Conservation (phyloP, 2,113 vertebrate species). For the Columbina picui region DNA sequence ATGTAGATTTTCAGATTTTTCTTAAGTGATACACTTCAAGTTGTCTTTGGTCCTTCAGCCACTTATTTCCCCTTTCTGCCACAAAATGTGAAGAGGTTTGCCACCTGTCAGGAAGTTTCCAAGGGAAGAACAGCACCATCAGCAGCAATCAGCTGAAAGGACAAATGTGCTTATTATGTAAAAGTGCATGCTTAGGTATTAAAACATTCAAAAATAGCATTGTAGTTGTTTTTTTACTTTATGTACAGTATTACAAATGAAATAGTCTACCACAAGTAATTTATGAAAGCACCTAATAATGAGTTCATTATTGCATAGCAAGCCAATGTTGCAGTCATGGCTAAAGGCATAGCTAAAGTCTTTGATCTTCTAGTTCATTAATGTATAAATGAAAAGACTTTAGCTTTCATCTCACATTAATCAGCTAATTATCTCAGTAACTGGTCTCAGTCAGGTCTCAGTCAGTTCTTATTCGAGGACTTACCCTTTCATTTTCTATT, state of each 20-base stretch:
- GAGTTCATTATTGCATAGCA: conserved; percentile 64
- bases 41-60: not conserved
- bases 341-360: conserved; percentile 39
- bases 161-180: not conserved
- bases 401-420: conserved; percentile 5
- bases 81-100: conserved; percentile 13
- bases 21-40: not conserved
- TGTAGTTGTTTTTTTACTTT: conserved; percentile 28
- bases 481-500: conserved; percentile 59
- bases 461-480: conserved; percentile 60
- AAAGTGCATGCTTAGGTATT: conserved; percentile 18
- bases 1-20: not conserved
- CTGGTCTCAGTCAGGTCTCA: conserved; percentile 61
- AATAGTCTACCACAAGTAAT: conserved; percentile 51
- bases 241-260: conserved; percentile 58
- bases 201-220: conserved; percentile 34
- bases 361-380: conserved; percentile 71
- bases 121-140: conserved; percentile 5
- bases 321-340: conserved; percentile 37
- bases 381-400: conserved; percentile 54
- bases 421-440: conserved; percentile 61
- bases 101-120: conserved; percentile 24
- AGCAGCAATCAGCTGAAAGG: not conserved
- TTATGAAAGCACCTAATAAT: conserved; percentile 62
- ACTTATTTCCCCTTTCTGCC: not conserved